Evolutionary conservation across 2,888 invertebrate genomes (phyloP).

Genomic region (Pecten maximus): DNA sequence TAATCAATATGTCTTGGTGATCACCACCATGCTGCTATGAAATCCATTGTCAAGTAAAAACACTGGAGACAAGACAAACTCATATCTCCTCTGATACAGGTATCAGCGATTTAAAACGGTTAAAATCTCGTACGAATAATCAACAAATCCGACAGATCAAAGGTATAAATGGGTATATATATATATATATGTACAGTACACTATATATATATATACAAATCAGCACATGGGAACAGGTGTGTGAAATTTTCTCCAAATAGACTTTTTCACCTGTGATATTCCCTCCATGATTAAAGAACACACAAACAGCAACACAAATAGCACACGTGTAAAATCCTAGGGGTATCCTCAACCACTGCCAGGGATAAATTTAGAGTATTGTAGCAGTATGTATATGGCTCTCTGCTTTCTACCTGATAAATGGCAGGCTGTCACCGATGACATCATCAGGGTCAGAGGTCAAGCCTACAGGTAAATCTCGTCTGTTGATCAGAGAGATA

Average conservation of each 20-base stretch:
- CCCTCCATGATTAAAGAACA: not conserved
- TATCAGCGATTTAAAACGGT: not conserved
- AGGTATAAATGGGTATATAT: not conserved
- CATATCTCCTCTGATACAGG: not conserved
- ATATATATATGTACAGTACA: not conserved
- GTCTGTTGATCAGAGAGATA: not conserved
- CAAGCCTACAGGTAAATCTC: constrained; percentile 38
- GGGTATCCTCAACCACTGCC: not conserved
- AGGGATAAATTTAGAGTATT: not conserved
- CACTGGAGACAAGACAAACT: not conserved
- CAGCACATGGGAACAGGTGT: not conserved
- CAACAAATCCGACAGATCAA: not conserved
- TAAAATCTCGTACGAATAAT: not conserved
- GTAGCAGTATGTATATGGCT: not conserved
- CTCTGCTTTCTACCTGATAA: constrained; percentile 40
- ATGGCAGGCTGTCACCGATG: constrained; percentile 40
- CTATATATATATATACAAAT: constrained; percentile 35
- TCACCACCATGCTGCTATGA: not conserved
- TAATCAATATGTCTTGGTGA: not conserved
- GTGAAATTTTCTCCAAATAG: not conserved
- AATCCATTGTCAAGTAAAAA: not conserved
- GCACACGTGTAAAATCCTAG: not conserved
- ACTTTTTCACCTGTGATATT: not conserved
- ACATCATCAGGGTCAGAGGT: constrained; percentile 50
- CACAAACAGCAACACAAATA: not conserved